Base-by-base conservation (phyloP, 92 coral and sea anemone genomes). In the Porites rus region DNA sequence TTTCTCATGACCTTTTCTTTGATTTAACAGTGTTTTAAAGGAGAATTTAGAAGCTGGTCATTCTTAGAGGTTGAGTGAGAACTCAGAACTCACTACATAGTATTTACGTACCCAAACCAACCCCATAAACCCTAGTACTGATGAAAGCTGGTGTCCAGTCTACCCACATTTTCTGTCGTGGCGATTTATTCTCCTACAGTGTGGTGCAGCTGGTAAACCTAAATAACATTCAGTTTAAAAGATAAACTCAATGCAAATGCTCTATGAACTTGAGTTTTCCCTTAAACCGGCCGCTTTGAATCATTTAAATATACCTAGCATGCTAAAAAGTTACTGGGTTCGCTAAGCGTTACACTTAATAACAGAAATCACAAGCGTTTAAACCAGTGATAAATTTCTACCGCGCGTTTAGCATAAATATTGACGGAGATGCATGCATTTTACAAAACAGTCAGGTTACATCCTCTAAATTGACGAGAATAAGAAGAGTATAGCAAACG, bases 351-450 rank as follows among this genome's bases (percentile, higher is more conserved):
- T 20, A 61, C 31, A 61, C 63, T 21, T 69, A 12, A 24, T 9
- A 10, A 21, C 2, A 1, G 24, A 14, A 51, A 51, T 79, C 51
- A 56, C 17, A 22, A 51, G 51, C 64, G 12, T 8, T 38, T 38
- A 38, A 38, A 52, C 51, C 69, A 66, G 63, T 79, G 52, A 14
- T 64, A 66, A 66, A 50, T 66, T n/a, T 52, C 84, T 66, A 65
- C 84, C 51, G 5, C 14, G 64, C 31, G 62, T 24, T 51, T 54
- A 19, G 84, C 74, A 65, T 64, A 79, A 79, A 79, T 79, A 79
- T 28, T 46, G 69, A 75, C 81, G 70, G 81, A 12, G 28, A n/a
- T 77, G 31, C 67, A 62, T 65, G 58, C 8, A 25, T 43, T 16
- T 31, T 70, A 31, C 74, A 70, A 70, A 70, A 43, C 20, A 31